Percentiles rank a stretch among this genome's conserved stretches.
Evolutionary conservation across 64 coral and sea anemone genomes (phyloP).

Genomic region (Pachyseris speciosa): DNA sequence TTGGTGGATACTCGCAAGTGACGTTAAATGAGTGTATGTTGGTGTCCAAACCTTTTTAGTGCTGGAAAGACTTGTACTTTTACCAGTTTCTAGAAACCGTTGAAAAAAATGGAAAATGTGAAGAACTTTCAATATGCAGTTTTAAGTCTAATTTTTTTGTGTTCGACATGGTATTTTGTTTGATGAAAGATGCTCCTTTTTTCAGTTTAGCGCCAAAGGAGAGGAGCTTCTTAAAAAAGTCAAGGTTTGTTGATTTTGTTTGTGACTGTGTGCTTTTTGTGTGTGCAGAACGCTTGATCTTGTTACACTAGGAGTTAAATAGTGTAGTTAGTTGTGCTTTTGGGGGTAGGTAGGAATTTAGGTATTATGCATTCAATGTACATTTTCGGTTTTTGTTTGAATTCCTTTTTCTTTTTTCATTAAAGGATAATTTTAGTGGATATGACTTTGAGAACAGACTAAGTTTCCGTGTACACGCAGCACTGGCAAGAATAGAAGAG

Average conservation of each 20-base stretch:
- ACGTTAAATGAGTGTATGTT: no score
- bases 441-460: constrained; percentile 96
- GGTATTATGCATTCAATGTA: background rate
- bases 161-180: no score
- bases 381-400: background rate
- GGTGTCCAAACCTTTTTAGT: no score
- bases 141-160: no score
- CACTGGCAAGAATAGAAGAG: constrained; percentile 91
- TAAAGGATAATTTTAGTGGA: constrained; percentile 85
- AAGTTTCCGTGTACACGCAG: constrained; percentile 85
- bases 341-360: no score
- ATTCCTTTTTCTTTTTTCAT: background rate
- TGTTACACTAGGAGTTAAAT: no score
- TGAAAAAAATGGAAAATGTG: no score
- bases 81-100: no score
- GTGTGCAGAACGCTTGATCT: background rate
- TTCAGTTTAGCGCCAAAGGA: constrained; percentile 77
- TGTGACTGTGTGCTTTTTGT: background rate
- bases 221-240: constrained; percentile 78
- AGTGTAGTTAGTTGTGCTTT: no score
- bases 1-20: no score
- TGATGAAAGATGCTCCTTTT: background rate
- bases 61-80: no score
- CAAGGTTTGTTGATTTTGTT: constrained; percentile 60
- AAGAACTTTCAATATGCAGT: no score